Percentiles rank a stretch among this genome's conserved stretches.
Evolutionary conservation across 2,888 invertebrate genomes (phyloP).

Genomic region (Idaea dimidiata): DNA sequence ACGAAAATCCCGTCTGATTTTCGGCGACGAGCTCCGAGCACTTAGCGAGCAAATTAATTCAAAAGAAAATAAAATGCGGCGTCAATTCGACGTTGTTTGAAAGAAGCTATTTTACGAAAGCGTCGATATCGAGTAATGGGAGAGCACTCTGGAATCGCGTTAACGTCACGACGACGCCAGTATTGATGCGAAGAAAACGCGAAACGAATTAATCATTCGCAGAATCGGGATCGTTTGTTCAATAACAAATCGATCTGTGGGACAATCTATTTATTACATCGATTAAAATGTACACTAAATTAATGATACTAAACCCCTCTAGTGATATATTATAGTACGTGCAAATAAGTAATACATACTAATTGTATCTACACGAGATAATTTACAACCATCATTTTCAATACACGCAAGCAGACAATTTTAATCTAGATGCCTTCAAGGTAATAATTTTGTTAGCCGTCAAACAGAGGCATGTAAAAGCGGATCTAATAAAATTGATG

Average conservation of each 20-base stretch:
- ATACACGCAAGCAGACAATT: not conserved
- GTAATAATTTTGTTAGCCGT: not conserved
- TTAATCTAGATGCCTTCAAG: not conserved
- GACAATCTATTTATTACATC: slow-evolving; percentile 48
- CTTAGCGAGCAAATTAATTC: slow-evolving; percentile 70
- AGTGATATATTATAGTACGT: slow-evolving; percentile 26
- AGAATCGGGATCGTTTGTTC: slow-evolving; percentile 48
- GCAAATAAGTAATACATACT: not conserved
- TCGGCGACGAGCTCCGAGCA: slow-evolving; percentile 41
- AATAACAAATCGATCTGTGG: slow-evolving; percentile 52
- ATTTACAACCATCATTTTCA: not conserved
- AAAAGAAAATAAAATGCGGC: slow-evolving; percentile 51
- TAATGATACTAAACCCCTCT: slow-evolving; percentile 29
- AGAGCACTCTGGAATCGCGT: slow-evolving; percentile 45
- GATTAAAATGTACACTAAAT: slow-evolving; percentile 40
- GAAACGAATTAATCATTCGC: slow-evolving; percentile 63
- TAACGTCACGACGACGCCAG: slow-evolving; percentile 53
- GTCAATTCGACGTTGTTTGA: slow-evolving; percentile 47
- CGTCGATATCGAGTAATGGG: slow-evolving; percentile 35
- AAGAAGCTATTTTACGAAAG: slow-evolving; percentile 56
- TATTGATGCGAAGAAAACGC: slow-evolving; percentile 52
- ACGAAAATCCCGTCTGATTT: slow-evolving; percentile 51
- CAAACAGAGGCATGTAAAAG: not conserved
- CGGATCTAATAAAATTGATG: not conserved
- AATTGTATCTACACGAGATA: not conserved